A percentile compares a stretch with the other conserved stretches of the same genome.
Evolutionary conservation across 2,113 vertebrate species (phyloP).

Genomic region (Lepus timidus): DNA sequence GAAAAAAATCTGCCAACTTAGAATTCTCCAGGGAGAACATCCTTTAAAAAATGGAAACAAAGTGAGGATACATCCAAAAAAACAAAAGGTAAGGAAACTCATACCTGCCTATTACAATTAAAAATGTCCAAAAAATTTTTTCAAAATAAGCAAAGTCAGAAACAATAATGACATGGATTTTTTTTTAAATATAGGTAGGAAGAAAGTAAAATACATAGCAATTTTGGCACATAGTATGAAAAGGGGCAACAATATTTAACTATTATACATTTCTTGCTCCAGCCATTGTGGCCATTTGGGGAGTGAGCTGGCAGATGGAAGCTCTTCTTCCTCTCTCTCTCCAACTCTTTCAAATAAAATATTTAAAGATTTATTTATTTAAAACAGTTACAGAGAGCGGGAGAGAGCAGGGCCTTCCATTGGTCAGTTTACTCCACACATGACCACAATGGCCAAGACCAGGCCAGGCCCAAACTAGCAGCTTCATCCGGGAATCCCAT

Average conservation of each 20-base stretch:
- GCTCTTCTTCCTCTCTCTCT: too few species aligned
- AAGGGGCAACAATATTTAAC: background rate
- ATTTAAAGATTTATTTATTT: too few species aligned
- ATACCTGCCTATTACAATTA: background rate
- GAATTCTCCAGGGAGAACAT: background rate
- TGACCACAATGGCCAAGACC: too few species aligned
- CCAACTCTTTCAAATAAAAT: too few species aligned
- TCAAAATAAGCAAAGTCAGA: background rate
- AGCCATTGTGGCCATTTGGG: background rate
- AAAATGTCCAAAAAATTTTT: background rate
- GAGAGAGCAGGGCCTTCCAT: too few species aligned
- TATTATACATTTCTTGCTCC: background rate
- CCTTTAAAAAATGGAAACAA: background rate
- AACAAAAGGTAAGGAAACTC: background rate
- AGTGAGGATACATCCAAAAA: slow-evolving; percentile 5
- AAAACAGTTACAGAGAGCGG: too few species aligned
- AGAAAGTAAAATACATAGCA: background rate
- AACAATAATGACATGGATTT: background rate
- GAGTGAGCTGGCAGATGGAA: too few species aligned
- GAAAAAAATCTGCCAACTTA: background rate
- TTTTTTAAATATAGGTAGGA: background rate
- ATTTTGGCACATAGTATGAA: background rate
- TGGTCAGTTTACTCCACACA: too few species aligned
- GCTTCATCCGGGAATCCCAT: too few species aligned
- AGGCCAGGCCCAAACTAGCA: too few species aligned